These are phyloP conservation scores for Antheraea pernyi DNA, from an alignment of 1,140 invertebrate genomes.

Conservation along the genomic window DNA sequence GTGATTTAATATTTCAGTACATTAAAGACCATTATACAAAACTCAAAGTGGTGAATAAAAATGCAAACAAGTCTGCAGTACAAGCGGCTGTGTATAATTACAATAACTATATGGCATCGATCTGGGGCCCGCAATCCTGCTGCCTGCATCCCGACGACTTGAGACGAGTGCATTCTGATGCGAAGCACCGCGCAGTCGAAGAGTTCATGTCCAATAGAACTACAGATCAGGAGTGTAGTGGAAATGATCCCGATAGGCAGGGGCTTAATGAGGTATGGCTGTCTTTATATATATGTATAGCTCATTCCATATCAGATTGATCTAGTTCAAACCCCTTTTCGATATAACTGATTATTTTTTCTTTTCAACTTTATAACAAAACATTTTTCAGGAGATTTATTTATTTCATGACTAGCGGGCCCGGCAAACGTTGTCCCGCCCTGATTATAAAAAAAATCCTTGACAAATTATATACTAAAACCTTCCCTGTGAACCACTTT, in stretches of 20 bases:
- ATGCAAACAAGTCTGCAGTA: slow-evolving; percentile 14
- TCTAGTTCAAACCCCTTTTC: background rate
- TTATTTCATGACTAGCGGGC: too few relatives aligned
- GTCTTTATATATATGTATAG: too few relatives aligned
- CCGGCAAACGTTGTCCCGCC: too few relatives aligned
- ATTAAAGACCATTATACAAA: slow-evolving; percentile 14
- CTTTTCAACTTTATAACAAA: too few relatives aligned
- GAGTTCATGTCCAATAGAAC: slow-evolving; percentile 13
- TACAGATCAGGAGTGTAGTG: background rate
- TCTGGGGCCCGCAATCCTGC: slow-evolving; percentile 18
- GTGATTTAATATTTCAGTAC: slow-evolving; percentile 14
- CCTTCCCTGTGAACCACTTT: too few relatives aligned
- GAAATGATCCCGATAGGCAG: background rate
- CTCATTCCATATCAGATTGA: too few relatives aligned
- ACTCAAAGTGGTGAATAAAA: slow-evolving; percentile 8
- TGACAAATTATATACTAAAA: too few relatives aligned
- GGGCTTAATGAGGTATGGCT: slow-evolving; percentile 13
- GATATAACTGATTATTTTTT: too few relatives aligned
- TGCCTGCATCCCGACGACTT: slow-evolving; percentile 25
- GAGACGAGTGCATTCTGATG: background rate
- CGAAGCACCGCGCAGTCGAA: background rate
- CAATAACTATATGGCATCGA: slow-evolving; percentile 16
- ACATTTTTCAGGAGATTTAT: too few relatives aligned
- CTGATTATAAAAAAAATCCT: too few relatives aligned
- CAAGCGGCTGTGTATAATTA: slow-evolving; percentile 19